A percentile compares a stretch with the other conserved stretches of the same genome.
Conservation (phyloP, 2,797 vertebrate species). For the Orestias chungarensis region DNA sequence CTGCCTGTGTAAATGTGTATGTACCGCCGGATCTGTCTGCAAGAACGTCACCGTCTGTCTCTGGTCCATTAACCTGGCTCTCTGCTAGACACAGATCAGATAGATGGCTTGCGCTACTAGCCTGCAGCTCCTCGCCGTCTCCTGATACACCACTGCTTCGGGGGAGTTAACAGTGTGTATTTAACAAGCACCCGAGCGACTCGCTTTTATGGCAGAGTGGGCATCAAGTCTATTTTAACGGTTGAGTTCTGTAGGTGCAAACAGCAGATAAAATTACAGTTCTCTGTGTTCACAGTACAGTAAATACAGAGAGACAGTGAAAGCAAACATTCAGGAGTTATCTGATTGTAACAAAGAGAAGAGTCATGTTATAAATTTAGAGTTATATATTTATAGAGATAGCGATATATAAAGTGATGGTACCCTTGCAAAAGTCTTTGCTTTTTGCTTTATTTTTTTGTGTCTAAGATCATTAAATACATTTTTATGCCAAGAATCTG, state of each 20-base stretch:
- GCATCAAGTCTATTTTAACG: constrained; percentile 43
- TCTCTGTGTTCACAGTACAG: constrained; percentile 22
- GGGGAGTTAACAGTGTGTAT: constrained; percentile 53
- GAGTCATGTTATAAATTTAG: background rate
- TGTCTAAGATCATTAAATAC: background rate
- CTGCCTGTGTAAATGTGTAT: constrained; percentile 32
- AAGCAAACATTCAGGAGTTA: constrained; percentile 2
- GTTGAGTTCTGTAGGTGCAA: constrained; percentile 41
- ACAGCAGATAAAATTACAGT: constrained; percentile 34
- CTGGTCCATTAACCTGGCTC: constrained; percentile 74
- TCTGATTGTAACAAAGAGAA: constrained; percentile 24
- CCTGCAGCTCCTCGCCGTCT: constrained; percentile 49
- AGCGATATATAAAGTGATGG: background rate
- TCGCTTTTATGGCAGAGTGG: constrained; percentile 39
- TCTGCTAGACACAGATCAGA: constrained; percentile 73
- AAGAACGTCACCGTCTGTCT: constrained; percentile 74
- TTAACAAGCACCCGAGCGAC: constrained; percentile 55
- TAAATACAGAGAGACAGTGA: constrained; percentile 23
- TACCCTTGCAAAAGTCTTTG: background rate
- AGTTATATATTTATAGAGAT: background rate
- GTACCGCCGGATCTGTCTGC: constrained; percentile 54
- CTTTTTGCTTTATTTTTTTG: background rate
- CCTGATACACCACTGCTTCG: constrained; percentile 31
- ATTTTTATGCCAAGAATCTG: background rate
- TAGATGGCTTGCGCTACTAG: constrained; percentile 65